phyloP scores from a whole-genome alignment of 2,113 vertebrate genomes.

The Taxidea taxus region DNA sequence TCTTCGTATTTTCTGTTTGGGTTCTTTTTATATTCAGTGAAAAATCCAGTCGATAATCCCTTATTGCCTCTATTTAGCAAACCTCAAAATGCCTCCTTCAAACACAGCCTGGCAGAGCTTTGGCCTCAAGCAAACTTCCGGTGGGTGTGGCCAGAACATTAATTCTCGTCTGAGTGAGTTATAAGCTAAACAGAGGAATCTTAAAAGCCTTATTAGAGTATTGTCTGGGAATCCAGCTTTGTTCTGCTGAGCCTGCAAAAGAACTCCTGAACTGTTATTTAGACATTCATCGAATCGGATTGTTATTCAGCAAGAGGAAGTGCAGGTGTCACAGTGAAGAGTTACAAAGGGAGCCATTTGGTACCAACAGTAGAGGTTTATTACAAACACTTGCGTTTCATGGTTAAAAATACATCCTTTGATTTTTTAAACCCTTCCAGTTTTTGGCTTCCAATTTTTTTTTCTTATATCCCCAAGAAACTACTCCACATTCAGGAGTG shows the following conservation, averaged over 20 bases:
- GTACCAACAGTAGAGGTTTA: slow-evolving; percentile 74
- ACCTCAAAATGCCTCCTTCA: slow-evolving; percentile 79
- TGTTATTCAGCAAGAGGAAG: slow-evolving; percentile 68
- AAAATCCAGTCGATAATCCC: slow-evolving; percentile 78
- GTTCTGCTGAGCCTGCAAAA: slow-evolving; percentile 77
- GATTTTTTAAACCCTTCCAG: slow-evolving; percentile 74
- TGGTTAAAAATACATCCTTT: slow-evolving; percentile 78
- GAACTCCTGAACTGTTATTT: slow-evolving; percentile 58
- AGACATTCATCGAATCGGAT: slow-evolving; percentile 66
- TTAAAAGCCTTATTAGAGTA: slow-evolving; percentile 67
- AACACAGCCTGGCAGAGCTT: slow-evolving; percentile 72
- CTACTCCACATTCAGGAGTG: neutral
- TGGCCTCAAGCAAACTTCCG: slow-evolving; percentile 78
- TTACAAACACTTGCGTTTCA: slow-evolving; percentile 70
- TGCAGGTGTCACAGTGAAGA: slow-evolving; percentile 78
- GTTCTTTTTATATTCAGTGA: slow-evolving; percentile 68
- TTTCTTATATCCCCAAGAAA: neutral
- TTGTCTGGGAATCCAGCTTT: slow-evolving; percentile 73
- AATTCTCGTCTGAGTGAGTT: slow-evolving; percentile 73
- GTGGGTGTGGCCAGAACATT: slow-evolving; percentile 79
- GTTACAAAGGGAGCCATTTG: slow-evolving; percentile 71
- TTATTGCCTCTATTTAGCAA: slow-evolving; percentile 80
- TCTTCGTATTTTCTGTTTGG: slow-evolving; percentile 73
- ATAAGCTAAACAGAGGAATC: slow-evolving; percentile 79
- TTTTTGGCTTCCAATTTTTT: slow-evolving; percentile 73